Base-by-base conservation (phyloP, 2,888 invertebrate species). In the Tanytarsus gracilentus region DNA sequence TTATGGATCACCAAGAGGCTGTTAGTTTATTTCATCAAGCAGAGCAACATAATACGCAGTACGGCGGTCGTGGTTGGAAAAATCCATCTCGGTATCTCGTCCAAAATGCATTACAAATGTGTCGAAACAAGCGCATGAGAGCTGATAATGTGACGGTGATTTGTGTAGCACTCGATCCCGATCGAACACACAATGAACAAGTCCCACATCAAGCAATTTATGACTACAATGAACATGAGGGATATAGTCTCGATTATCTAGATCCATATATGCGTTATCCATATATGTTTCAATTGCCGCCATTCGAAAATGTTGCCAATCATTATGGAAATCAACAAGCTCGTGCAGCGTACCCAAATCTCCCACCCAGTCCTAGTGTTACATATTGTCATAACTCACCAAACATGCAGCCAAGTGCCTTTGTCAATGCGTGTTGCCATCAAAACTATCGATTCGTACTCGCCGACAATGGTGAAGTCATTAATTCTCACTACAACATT, bases 81-180 rank as follows among this genome's bases (percentile, higher is more conserved):
- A 96, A 97, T 75, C 96, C 96, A 0, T 93, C 95, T 58, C 91
- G 93, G 70, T 83, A 86, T 66, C 76, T 98, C 61, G 95, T 93
- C 0, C 89, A 83, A 72, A 82, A 78, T 68, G 94, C 88, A 52
- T 78, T 88, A 53, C 86, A 88, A 64, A 78, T 80, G 61, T 98
- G 97, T 96, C 82, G 84, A 18, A 80, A 79, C 51, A 86, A 89
- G 5, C 81, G 86, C 69, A 84, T 95, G 80, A 81, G 96, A 36
- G 97, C 98, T 0, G 98, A 98, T 73, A 98, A 98, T 72, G 94
- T 96, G 0, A 94, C 93, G 11, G 95, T 93, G 49, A 89, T 98
- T 18, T 88, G 72, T 61, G 70, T 97, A 18, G 88, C 96, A 82
- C 76, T 95, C 63, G 93, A 95, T 48, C 87, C 90, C 44, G 30